Evolutionary conservation across 2,113 vertebrate species (phyloP).

Genomic region (Cervus canadensis): DNA sequence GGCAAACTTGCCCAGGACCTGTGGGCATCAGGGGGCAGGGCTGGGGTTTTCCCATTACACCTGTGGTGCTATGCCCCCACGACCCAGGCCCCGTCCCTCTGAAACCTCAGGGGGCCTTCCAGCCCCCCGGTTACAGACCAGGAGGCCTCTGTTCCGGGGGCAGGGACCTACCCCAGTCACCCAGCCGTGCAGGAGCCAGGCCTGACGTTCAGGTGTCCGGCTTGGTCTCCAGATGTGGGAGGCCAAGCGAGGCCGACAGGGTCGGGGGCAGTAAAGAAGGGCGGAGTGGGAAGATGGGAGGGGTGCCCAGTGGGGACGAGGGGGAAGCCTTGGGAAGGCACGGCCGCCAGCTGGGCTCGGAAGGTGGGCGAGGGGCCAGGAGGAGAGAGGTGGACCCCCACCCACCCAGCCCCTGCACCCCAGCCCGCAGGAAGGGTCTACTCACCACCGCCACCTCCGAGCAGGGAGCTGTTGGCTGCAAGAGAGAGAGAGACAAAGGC

Average conservation of each 20-base stretch:
- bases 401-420: neutral
- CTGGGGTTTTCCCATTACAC: neutral
- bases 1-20: neutral
- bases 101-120: neutral
- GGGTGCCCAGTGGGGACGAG: accelerated
- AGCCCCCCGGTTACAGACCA: neutral
- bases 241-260: neutral
- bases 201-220: neutral
- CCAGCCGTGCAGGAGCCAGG: accelerated
- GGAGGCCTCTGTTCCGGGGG: neutral
- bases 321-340: too few relatives aligned
- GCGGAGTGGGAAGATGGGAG: neutral
- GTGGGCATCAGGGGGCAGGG: neutral
- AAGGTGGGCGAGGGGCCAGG: accelerated
- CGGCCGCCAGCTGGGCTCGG: accelerated
- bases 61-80: accelerated
- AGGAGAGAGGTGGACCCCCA: neutral
- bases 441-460: slow-evolving; percentile 74
- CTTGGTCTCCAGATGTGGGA: neutral
- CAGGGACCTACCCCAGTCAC: neutral
- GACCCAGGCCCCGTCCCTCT: neutral
- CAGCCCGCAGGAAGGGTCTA: too few relatives aligned
- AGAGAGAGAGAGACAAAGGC: slow-evolving; percentile 59
- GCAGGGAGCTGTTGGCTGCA: slow-evolving; percentile 90
- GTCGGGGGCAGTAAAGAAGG: neutral